Evolutionary conservation across 2,113 vertebrate species (phyloP), one percentile per base, ranked within the genome.

Genomic region (Poeciliopsis retropinna): DNA sequence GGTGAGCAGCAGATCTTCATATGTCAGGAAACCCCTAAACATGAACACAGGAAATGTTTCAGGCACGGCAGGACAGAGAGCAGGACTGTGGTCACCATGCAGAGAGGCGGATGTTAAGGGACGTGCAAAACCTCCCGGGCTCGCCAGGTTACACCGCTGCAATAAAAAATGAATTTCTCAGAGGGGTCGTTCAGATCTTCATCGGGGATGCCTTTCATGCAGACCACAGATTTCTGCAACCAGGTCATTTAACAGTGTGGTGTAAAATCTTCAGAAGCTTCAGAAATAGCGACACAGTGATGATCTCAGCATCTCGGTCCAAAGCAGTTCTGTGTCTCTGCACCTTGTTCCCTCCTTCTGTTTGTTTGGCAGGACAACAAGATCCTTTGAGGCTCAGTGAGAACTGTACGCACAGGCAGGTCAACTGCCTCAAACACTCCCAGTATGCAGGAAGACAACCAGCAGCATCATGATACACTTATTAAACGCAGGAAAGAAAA

Each of bases 291-390:
- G 79, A 63, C 17, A 41, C 67, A 77, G 75, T 41, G 37, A 31
- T 34, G 28, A 79, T 32, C 34, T 34, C 17, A 31, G 51, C 22
- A 57, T 57, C 47, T 39, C 28, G 14, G 19, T 8, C 28, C 32
- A 22, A 34, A 19, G 54, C 79, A 29, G 64, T 39, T 64, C 47
- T 54, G 64, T 22, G 68, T 73, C 73, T 4, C 60, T 44, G 64
- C n/a, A 1, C 8, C 39, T 73, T n/a, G 32, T 51, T 41, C 12
- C 27, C 25, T 65, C 69, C 39, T 76, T 75, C 44, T 15, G 54
- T 60, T 62, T 22, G 60, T 72, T 72, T 87, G 85, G 85, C 85
- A 65, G 69, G 15, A 54, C 29, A 64, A 61, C 75, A 22, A 79
- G 64, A 60, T 81, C 75, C 81, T 70, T 15, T 67, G 78, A 79